phyloP scores from a whole-genome alignment of 2,888 invertebrate species.

The Electrophaes corylata region DNA sequence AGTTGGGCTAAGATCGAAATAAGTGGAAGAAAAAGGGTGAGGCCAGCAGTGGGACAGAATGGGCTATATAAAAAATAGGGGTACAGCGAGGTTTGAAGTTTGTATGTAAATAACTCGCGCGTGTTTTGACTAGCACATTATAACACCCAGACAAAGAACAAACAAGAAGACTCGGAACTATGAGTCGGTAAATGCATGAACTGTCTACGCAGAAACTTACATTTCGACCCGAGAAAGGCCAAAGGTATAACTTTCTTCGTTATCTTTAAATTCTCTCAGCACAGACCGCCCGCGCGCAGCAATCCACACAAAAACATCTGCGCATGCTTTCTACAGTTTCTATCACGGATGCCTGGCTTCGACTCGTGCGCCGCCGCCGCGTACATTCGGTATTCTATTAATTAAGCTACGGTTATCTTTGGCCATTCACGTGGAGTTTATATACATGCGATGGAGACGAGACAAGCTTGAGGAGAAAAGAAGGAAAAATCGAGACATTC shows the following conservation, averaged over 20 bases:
- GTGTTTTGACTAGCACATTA: too few species aligned
- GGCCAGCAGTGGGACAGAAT: too few species aligned
- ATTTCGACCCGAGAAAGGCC: too few species aligned
- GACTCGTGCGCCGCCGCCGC: slow-evolving; percentile 29
- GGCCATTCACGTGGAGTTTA: slow-evolving; percentile 16
- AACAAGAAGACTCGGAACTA: too few species aligned
- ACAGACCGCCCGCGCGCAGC: slow-evolving; percentile 47
- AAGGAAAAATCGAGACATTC: background rate
- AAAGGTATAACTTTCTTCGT: background rate
- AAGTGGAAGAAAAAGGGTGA: too few species aligned
- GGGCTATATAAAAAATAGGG: too few species aligned
- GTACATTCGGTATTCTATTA: slow-evolving; percentile 23
- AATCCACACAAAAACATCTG: slow-evolving; percentile 63
- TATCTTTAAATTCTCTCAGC: background rate
- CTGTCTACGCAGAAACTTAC: too few species aligned
- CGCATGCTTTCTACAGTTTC: slow-evolving; percentile 73
- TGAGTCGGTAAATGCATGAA: too few species aligned
- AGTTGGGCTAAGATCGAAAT: too few species aligned
- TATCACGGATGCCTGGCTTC: slow-evolving; percentile 70
- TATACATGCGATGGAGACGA: slow-evolving; percentile 10
- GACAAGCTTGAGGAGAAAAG: background rate
- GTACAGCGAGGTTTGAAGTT: too few species aligned
- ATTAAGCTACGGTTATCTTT: slow-evolving; percentile 27
- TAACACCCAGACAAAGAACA: too few species aligned
- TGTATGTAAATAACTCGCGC: too few species aligned